Percentiles rank a stretch among this genome's conserved stretches.
Evolutionary conservation across 2,888 invertebrate species (phyloP).

Genomic region (Leucophenga maculata): DNA sequence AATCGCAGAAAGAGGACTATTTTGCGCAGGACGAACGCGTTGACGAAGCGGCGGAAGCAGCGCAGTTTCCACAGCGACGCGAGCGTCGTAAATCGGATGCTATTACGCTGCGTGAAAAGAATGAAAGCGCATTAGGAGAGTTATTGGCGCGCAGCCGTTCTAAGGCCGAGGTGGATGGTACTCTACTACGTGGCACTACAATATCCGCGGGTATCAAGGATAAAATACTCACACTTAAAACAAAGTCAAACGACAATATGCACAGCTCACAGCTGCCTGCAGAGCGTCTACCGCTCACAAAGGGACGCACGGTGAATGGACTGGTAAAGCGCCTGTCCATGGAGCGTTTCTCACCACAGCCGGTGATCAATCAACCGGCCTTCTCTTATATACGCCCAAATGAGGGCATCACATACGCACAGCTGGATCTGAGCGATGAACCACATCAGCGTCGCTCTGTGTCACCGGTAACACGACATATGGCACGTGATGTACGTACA

Average conservation of each 20-base stretch:
- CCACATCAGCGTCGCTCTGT: slow-evolving; percentile 19
- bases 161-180: slow-evolving; percentile 69
- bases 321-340: slow-evolving; percentile 84
- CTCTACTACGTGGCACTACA: slow-evolving; percentile 64
- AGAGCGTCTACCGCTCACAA: slow-evolving; percentile 79
- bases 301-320: slow-evolving; percentile 82
- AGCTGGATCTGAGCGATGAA: slow-evolving; percentile 74
- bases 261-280: slow-evolving; percentile 83
- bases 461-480: neutral
- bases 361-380: slow-evolving; percentile 83
- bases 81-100: slow-evolving; percentile 70
- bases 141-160: slow-evolving; percentile 62
- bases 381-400: slow-evolving; percentile 84
- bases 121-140: slow-evolving; percentile 64
- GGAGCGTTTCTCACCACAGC: slow-evolving; percentile 80
- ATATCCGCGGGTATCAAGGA: slow-evolving; percentile 72
- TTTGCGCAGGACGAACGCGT: slow-evolving; percentile 57
- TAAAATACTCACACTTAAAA: slow-evolving; percentile 59
- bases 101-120: slow-evolving; percentile 67
- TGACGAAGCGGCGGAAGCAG: slow-evolving; percentile 44
- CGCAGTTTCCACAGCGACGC: slow-evolving; percentile 43
- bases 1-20: slow-evolving; percentile 81
- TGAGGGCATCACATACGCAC: slow-evolving; percentile 83
- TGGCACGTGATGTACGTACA: slow-evolving; percentile 42
- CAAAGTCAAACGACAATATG: slow-evolving; percentile 76